phyloP scores from a whole-genome alignment of 2,113 vertebrate genomes.

The Collichthys lucidus region DNA sequence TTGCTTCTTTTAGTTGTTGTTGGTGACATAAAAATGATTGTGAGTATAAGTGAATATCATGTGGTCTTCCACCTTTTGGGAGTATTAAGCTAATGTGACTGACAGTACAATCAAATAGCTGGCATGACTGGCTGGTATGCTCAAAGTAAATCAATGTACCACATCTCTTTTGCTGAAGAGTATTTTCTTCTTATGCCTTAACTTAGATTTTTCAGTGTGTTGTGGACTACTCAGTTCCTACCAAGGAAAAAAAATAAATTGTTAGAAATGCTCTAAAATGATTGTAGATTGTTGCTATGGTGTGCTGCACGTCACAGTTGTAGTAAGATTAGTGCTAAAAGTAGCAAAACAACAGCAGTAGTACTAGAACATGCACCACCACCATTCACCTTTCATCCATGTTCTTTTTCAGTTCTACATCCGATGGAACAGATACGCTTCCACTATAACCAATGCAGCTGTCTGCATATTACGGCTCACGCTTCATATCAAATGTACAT shows the following conservation, averaged over 20 bases:
- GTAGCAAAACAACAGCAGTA: not conserved
- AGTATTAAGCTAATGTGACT: slow-evolving; percentile 14
- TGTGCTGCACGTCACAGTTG: not conserved
- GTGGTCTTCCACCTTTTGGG: slow-evolving; percentile 14
- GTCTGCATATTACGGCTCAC: not conserved
- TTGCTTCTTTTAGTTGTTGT: slow-evolving; percentile 33
- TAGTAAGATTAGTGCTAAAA: not conserved
- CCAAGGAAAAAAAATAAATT: not conserved
- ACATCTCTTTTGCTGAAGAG: slow-evolving; percentile 1
- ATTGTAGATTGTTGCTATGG: not conserved
- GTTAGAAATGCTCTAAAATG: not conserved
- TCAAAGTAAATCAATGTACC: slow-evolving; percentile 7
- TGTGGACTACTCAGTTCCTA: not conserved
- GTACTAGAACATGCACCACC: not conserved
- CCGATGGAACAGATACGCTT: not conserved
- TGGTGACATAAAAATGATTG: slow-evolving; percentile 42
- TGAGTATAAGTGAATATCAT: slow-evolving; percentile 22
- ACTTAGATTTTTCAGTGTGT: not conserved
- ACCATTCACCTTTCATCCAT: not conserved
- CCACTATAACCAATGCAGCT: not conserved
- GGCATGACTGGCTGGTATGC: not conserved
- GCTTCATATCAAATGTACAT: slow-evolving; percentile 1
- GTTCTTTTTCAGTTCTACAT: not conserved
- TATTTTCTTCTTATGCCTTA: not conserved
- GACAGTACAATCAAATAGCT: slow-evolving; percentile 16